Evolutionary conservation across 2,888 invertebrate species (phyloP), one percentile per base, ranked within the genome.

Genomic region (Acanthococcus lagerstroemiae): DNA sequence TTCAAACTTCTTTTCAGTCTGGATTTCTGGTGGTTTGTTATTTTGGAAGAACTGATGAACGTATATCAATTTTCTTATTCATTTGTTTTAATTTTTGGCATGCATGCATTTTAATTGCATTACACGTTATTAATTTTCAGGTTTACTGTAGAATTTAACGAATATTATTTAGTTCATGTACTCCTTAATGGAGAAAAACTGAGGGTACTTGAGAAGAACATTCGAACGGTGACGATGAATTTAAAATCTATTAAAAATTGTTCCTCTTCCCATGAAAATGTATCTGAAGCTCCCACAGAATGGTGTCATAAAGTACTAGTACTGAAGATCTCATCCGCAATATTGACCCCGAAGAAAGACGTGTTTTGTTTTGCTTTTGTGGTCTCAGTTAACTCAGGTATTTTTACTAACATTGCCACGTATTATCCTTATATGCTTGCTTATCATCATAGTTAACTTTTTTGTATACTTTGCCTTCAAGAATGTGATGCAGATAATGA

Each of bases 291-390:
- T 19, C 22, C 22, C 9, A 9, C 19, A 2, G 3, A 1, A n/a
- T 50, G 50, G 17, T 21, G 50, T 19, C 21, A 19, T 17, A 25
- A 25, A n/a, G 25, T 58, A 2, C 15, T 58, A n/a, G 45, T 25
- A 5, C 58, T n/a, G 22, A 48, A 52, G 5, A 52, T 61, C 26
- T 61, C 61, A 19, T 21, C 61, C 6, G 30, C 25, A 15, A 50
- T 61, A 26, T 9, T 50, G 19, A 30, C 52, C 1, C 19, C 19
- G 3, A 61, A 61, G 27, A 2, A 4, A 12, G 61, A 48, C n/a
- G 30, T 52, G 7, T n/a, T 50, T n/a, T 61, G 61, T 30, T 61
- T 61, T 5, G n/a, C 50, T 61, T 52, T 61, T n/a, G 50, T 26
- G 15, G 50, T 21, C 0, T 15, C 50, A 3, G 27, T 27, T 6